A percentile compares a stretch with the other conserved stretches of the same genome.
These are phyloP conservation scores for Montipora capitata DNA, from an alignment of 92 coral and sea anemone species.

Conservation along the genomic window DNA sequence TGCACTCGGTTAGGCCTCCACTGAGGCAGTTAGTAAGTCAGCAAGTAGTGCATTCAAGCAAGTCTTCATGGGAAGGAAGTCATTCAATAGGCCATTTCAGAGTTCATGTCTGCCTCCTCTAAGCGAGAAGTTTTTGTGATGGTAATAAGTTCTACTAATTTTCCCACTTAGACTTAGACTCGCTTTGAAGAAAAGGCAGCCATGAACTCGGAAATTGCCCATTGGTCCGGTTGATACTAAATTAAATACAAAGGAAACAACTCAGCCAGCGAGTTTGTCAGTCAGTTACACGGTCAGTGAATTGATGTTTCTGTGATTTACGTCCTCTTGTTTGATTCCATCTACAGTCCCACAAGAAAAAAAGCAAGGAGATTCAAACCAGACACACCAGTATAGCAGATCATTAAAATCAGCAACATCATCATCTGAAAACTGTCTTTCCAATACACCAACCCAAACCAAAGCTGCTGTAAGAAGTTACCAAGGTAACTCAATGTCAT, in stretches of 20 bases:
- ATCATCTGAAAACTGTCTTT: background rate
- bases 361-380: background rate
- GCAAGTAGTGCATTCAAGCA: background rate
- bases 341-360: constrained; percentile 3
- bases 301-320: background rate
- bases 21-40: background rate
- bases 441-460: background rate
- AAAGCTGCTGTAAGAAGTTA: constrained; percentile 11
- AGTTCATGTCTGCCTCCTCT: too few species aligned
- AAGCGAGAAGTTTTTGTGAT: too few species aligned
- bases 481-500: constrained; percentile 9
- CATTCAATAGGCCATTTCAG: too few species aligned
- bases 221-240: background rate
- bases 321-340: background rate
- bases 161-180: too few species aligned
- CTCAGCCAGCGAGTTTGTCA: background rate
- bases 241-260: background rate
- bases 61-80: too few species aligned
- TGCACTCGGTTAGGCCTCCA: too few species aligned
- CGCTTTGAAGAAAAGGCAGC: too few species aligned
- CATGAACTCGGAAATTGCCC: too few species aligned
- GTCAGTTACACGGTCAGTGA: background rate
- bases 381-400: constrained; percentile 5
- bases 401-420: background rate
- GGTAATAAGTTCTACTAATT: too few species aligned